A percentile compares a stretch with the other conserved stretches of the same genome.
phyloP scores from a whole-genome alignment of 2,797 vertebrate genomes.

The Argyrosomus regius region DNA sequence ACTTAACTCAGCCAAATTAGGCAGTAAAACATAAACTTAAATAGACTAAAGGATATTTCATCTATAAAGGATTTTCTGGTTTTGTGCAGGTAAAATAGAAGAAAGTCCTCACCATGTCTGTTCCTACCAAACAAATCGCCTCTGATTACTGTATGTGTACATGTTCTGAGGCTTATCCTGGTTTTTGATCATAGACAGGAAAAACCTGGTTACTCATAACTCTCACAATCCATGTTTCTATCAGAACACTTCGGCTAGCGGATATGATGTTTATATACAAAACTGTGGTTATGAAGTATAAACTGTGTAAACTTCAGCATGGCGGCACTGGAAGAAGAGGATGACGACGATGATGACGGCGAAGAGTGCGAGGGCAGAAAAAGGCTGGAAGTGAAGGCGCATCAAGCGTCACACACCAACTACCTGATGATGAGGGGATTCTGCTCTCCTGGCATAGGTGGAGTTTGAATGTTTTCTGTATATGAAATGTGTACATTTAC shows the following conservation, averaged over 20 bases:
- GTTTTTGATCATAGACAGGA: not conserved
- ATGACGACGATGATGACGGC: conserved; percentile 86
- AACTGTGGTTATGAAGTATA: too few species aligned
- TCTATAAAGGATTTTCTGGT: not conserved
- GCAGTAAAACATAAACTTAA: not conserved
- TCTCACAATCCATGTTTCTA: not conserved
- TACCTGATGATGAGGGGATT: conserved; percentile 95
- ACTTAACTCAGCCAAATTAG: not conserved
- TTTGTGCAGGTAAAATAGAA: not conserved
- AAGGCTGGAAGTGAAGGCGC: conserved; percentile 89
- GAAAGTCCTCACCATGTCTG: not conserved
- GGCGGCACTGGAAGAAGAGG: conserved; percentile 88
- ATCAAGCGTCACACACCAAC: conserved; percentile 95
- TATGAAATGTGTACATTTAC: not conserved
- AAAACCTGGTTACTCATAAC: not conserved
- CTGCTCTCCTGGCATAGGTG: conserved; percentile 89
- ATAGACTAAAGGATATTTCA: too few species aligned
- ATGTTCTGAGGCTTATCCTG: not conserved
- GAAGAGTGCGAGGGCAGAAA: conserved; percentile 84
- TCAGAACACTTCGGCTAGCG: too few species aligned
- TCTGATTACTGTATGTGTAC: not conserved
- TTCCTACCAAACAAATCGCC: not conserved
- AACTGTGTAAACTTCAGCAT: conserved; percentile 75
- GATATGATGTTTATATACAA: too few species aligned
- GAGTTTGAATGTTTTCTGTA: not conserved